Percentiles rank a stretch among this genome's conserved stretches.
Conservation (phyloP, 2,888 invertebrate genomes). For the Bimastos eiseni region DNA sequence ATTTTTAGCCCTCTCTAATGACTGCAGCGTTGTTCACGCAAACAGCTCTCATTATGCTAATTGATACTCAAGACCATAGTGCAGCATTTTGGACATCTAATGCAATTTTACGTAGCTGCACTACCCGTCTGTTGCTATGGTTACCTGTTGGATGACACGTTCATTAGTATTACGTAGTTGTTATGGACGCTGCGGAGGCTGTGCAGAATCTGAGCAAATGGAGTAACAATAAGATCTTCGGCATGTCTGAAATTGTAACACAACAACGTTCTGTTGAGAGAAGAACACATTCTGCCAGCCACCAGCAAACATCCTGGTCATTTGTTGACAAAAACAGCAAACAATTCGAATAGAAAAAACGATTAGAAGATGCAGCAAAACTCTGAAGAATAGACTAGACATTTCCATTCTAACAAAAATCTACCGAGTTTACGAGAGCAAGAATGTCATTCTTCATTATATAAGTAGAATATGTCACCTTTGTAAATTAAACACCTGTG, state of each 20-base stretch:
- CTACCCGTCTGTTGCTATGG: background rate
- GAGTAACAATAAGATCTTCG: slow-evolving; percentile 99
- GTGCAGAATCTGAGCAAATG: slow-evolving; percentile 99
- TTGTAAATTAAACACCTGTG: background rate
- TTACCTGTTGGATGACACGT: slow-evolving; percentile 65
- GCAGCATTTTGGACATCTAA: background rate
- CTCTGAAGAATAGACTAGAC: background rate
- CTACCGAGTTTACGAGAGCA: background rate
- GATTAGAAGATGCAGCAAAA: background rate
- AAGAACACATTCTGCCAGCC: background rate
- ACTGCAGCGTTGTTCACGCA: background rate
- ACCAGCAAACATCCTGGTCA: background rate
- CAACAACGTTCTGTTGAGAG: slow-evolving; percentile 28
- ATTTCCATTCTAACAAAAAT: background rate
- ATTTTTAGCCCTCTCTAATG: background rate
- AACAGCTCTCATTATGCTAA: background rate
- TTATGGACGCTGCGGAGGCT: slow-evolving; percentile 96
- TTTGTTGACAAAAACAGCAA: background rate
- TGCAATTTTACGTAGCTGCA: background rate
- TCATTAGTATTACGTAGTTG: slow-evolving; percentile 96
- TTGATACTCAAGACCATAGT: background rate
- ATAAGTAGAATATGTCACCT: background rate
- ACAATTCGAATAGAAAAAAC: background rate
- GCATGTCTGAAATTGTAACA: slow-evolving; percentile 76
- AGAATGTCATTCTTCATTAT: background rate